Evolutionary conservation across 2,797 vertebrate species (phyloP).

Genomic region (Echiichthys vipera): DNA sequence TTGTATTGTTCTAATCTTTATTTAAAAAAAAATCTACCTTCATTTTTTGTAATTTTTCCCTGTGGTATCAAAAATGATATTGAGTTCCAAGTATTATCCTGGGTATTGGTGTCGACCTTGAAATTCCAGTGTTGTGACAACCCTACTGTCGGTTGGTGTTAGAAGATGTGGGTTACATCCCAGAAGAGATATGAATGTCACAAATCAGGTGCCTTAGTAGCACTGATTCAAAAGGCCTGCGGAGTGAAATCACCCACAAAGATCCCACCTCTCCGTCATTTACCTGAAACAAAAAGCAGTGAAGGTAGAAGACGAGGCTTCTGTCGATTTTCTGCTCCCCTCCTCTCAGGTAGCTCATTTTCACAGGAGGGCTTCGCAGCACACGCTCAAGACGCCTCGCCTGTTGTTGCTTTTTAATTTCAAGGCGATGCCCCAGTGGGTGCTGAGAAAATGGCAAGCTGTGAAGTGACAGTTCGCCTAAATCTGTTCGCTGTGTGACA

Average conservation of each 20-base stretch:
- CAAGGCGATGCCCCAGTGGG: slow-evolving; percentile 40
- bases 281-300: slow-evolving; percentile 6
- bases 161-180: slow-evolving; percentile 28
- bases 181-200: not conserved
- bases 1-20: too few species aligned
- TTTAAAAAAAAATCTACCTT: too few species aligned
- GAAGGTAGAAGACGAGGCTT: not conserved
- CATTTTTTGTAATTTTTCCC: too few species aligned
- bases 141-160: not conserved
- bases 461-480: slow-evolving; percentile 57
- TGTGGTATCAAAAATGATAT: too few species aligned
- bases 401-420: slow-evolving; percentile 64
- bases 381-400: not conserved
- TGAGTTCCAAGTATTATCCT: too few species aligned
- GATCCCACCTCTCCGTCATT: slow-evolving; percentile 32
- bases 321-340: not conserved
- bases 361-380: slow-evolving; percentile 22
- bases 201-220: slow-evolving; percentile 11
- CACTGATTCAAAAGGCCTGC: slow-evolving; percentile 10
- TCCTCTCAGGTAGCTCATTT: slow-evolving; percentile 25
- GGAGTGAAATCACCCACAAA: not conserved
- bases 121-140: too few species aligned
- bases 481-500: slow-evolving; percentile 25
- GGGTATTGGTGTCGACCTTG: too few species aligned
- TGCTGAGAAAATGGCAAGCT: slow-evolving; percentile 35